Evolutionary conservation across 2,888 invertebrate species (phyloP), one percentile per base, ranked within the genome.

Genomic region (Brenthis ino): DNA sequence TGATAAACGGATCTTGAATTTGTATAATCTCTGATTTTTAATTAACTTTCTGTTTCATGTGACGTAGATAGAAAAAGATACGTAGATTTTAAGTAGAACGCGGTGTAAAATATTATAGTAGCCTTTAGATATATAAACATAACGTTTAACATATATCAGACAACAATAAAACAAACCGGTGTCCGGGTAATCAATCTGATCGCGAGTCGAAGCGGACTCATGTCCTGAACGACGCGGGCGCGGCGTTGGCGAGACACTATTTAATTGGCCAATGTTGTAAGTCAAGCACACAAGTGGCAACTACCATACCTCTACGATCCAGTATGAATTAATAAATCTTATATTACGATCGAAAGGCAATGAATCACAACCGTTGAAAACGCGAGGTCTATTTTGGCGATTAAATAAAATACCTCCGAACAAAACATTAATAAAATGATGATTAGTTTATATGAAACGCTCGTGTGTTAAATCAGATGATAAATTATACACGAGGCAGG

Each of bases 291-390:
- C 51, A 24, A 76, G 71, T 76, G 71, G 75, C 73, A 76, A 74
- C 71, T 68, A 75, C 79, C 76, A 77, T 75, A 72, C 72, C 77
- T 79, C 77, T 75, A 81, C 84, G 84, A 81, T 80, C 78, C 79
- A 76, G 74, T 77, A 76, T 79, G 80, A 82, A 84, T 84, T 82
- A 88, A 87, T 85, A 83, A 83, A 88, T 85, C 84, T 84, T 74
- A 76, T 75, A 77, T 73, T 71, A 73, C 79, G 81, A 85, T 82
- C 84, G 81, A 84, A 79, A 76, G 76, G 77, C 85, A 84, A 84
- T 84, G 82, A 85, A 85, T 85, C 82, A 85, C 80, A 77, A 79
- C 80, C 76, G 75, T 77, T 77, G 77, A 76, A 77, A 75, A 65
- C 64, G 43, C 53, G 70, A 13, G 24, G 55, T 63, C 64, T 65